phyloP scores from a whole-genome alignment of 1,140 invertebrate species.

The Sarcophaga bullata region DNA sequence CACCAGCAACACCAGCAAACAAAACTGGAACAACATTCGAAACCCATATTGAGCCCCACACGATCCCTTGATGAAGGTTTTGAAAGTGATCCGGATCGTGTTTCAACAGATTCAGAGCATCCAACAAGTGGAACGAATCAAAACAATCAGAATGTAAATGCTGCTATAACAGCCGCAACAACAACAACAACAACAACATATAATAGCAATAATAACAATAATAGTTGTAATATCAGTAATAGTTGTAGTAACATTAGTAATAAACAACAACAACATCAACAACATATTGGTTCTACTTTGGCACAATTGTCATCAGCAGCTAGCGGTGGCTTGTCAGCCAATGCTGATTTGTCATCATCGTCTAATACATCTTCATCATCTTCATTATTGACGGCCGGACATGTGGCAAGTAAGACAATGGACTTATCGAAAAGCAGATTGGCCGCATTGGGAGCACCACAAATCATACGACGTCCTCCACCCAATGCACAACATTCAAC shows the following conservation, averaged over 20 bases:
- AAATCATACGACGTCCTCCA: slow-evolving; percentile 44
- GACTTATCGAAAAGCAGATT: slow-evolving; percentile 44
- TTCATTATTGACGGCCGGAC: slow-evolving; percentile 38
- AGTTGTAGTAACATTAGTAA: slow-evolving; percentile 37
- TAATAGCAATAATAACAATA: slow-evolving; percentile 33
- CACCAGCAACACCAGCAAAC: slow-evolving; percentile 44
- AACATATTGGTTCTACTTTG: slow-evolving; percentile 56
- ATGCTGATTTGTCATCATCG: slow-evolving; percentile 41
- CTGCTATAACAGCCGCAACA: slow-evolving; percentile 29
- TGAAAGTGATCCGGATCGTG: slow-evolving; percentile 67
- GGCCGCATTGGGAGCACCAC: slow-evolving; percentile 33
- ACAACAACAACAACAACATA: slow-evolving; percentile 36
- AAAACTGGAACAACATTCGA: slow-evolving; percentile 63
- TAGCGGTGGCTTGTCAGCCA: slow-evolving; percentile 53
- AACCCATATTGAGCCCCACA: slow-evolving; percentile 65
- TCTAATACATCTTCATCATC: slow-evolving; percentile 49
- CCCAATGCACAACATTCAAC: slow-evolving; percentile 24
- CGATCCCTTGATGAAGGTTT: slow-evolving; percentile 66
- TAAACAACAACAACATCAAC: slow-evolving; percentile 46
- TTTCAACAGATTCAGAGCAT: slow-evolving; percentile 66
- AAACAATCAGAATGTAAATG: slow-evolving; percentile 42
- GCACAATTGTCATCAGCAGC: slow-evolving; percentile 62
- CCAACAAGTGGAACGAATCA: slow-evolving; percentile 60
- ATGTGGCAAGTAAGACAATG: neutral
- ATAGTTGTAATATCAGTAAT: slow-evolving; percentile 3